phyloP scores from a whole-genome alignment of 1,140 invertebrate species.

The Aphidius ervi region DNA sequence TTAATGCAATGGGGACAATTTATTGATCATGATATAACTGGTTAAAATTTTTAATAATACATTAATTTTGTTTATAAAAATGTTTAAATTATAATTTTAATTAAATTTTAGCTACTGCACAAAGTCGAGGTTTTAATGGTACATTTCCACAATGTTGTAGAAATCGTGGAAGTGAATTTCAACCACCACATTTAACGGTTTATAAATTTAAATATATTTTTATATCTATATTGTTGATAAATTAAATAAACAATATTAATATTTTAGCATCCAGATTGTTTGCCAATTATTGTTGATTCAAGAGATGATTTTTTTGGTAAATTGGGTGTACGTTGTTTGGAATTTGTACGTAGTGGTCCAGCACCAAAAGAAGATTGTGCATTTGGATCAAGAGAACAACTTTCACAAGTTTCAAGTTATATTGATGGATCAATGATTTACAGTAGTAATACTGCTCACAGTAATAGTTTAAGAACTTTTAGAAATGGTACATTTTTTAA shows the following conservation, averaged over 20 bases:
- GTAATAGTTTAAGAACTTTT: slow-evolving; percentile 68
- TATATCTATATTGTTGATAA: slow-evolving; percentile 6
- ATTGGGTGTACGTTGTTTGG: slow-evolving; percentile 68
- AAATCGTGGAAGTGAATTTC: slow-evolving; percentile 58
- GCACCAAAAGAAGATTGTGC: slow-evolving; percentile 67
- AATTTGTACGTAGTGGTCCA: slow-evolving; percentile 69
- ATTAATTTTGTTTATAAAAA: slow-evolving; percentile 9
- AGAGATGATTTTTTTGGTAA: slow-evolving; percentile 70
- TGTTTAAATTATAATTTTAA: too few species aligned
- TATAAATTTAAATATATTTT: slow-evolving; percentile 22
- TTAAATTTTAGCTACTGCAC: slow-evolving; percentile 42
- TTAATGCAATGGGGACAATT: slow-evolving; percentile 86
- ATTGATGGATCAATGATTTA: slow-evolving; percentile 91
- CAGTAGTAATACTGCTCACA: slow-evolving; percentile 75
- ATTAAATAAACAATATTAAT: not conserved
- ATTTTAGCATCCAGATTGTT: slow-evolving; percentile 73
- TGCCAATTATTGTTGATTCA: slow-evolving; percentile 70
- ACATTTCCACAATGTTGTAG: slow-evolving; percentile 76
- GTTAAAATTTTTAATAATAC: slow-evolving; percentile 40
- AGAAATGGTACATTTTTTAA: slow-evolving; percentile 57
- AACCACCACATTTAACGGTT: slow-evolving; percentile 62
- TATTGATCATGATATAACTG: slow-evolving; percentile 76
- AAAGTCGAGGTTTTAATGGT: slow-evolving; percentile 69
- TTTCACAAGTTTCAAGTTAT: slow-evolving; percentile 80
- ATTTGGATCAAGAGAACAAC: slow-evolving; percentile 69